Evolutionary conservation across 2,797 vertebrate species (phyloP).

Genomic region (Peromyscus nudipes): DNA sequence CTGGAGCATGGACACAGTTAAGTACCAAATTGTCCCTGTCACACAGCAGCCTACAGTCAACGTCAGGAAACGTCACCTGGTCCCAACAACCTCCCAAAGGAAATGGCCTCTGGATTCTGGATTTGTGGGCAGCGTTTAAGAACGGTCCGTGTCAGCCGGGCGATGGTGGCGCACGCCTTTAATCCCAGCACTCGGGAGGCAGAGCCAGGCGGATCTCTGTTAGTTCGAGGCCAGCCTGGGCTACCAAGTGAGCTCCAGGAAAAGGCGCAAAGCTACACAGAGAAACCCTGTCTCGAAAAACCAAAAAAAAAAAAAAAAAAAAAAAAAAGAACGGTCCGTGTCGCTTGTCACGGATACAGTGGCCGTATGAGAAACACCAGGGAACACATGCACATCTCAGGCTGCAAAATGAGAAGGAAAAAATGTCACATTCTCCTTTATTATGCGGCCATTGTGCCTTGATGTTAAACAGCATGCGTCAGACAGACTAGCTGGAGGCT

Average conservation of each 20-base stretch:
- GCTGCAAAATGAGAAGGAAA: neutral
- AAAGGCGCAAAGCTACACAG: too few species aligned
- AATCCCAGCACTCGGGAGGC: too few species aligned
- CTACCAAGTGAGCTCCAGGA: too few species aligned
- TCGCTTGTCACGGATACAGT: neutral
- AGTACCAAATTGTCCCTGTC: neutral
- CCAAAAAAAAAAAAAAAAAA: too few species aligned
- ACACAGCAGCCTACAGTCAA: too few species aligned
- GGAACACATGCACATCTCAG: neutral
- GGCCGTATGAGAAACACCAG: neutral
- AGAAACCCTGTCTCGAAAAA: too few species aligned
- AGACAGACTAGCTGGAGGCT: neutral
- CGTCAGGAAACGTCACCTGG: neutral
- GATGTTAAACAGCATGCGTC: neutral
- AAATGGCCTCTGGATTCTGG: neutral
- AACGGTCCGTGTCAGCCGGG: rapidly evolving
- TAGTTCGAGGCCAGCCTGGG: too few species aligned
- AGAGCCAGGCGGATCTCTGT: too few species aligned
- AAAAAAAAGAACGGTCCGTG: too few species aligned
- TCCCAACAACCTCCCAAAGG: neutral
- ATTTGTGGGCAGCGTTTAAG: neutral
- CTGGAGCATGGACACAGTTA: neutral
- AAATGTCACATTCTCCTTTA: neutral
- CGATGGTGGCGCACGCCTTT: too few species aligned
- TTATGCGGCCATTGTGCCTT: neutral